Evolutionary conservation across 2,797 vertebrate species (phyloP), one percentile per base, ranked within the genome.

Genomic region (Champsocephalus gunnari): DNA sequence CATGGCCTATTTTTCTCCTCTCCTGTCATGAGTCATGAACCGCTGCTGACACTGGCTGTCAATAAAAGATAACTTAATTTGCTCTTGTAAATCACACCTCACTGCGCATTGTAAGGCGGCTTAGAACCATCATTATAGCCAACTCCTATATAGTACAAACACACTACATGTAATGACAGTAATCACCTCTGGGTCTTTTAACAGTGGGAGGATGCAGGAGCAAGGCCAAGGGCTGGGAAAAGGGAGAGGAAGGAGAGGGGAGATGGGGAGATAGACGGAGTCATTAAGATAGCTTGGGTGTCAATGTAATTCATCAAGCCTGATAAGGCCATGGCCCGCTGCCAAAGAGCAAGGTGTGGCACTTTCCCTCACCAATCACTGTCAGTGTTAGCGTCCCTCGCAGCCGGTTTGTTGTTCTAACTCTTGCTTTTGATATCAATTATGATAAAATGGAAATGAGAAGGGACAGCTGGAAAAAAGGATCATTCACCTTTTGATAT

Each of bases 241-340:
- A 60, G 73, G 80, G 83, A 85, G 87, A 89, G 88, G 89, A 88
- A 89, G 84, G 83, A 88, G 83, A 84, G 83, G 75, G 87, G 83
- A 89, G 91, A 91, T 90, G 84, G 64, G 81, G 53, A 88, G 93
- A 90, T 89, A 89, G 89, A 82, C 75, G 7, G 67, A 88, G 84
- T 89, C 90, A 94, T 94, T 95, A 94, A 95, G 94, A 95, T 95
- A 94, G 88, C 90, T 83, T 62, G 66, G 81, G 87, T 93, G 92
- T 89, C 91, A 92, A 86, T 89, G 84, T 75, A 75, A 91, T 94
- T 87, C 88, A 92, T 95, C 93, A 93, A 62, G 65, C 7, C 62
- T 84, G 93, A 93, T 92, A 93, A 93, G 90, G 77, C 79, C 71
- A 0, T 79, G 84, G 88, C 77, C 77, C 8, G 2, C 75, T 79